A percentile compares a stretch with the other conserved stretches of the same genome.
These are phyloP conservation scores for Mastacembelus armatus DNA, from an alignment of 2,797 vertebrate species.

Conservation along the genomic window DNA sequence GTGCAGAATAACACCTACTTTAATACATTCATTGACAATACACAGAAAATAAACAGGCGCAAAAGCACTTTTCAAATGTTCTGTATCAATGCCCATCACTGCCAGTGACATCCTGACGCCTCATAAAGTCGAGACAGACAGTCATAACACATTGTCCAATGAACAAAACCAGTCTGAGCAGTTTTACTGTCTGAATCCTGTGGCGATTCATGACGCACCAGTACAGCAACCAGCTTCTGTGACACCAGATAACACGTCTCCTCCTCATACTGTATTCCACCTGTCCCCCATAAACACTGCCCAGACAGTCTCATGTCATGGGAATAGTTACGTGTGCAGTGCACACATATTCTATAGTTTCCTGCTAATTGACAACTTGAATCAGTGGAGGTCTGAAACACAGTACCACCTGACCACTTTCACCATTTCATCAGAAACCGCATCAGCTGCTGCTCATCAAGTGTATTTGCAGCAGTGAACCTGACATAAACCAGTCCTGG, in stretches of 20 bases:
- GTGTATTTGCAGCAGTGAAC: background rate
- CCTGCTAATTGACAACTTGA: slow-evolving; percentile 31
- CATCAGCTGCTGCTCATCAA: background rate
- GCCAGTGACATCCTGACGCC: background rate
- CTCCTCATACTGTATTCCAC: background rate
- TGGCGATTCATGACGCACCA: background rate
- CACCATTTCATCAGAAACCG: background rate
- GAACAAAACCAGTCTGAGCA: slow-evolving; percentile 20
- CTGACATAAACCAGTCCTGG: slow-evolving; percentile 6
- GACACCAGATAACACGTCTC: slow-evolving; percentile 1
- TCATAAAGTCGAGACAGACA: background rate
- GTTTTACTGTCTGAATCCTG: slow-evolving; percentile 1
- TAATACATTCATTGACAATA: no score
- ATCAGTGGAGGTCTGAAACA: slow-evolving; percentile 37
- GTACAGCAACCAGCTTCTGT: no score
- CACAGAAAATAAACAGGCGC: no score
- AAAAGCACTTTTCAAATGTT: no score
- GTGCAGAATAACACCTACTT: no score
- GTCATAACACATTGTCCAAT: background rate
- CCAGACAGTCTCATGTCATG: slow-evolving; percentile 34
- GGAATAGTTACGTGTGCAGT: background rate
- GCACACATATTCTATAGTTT: background rate
- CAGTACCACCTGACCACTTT: background rate
- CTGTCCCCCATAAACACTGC: slow-evolving; percentile 6
- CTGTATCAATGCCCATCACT: no score